Evolutionary conservation across 2,888 invertebrate species (phyloP).

Genomic region (Sicus ferrugineus): DNA sequence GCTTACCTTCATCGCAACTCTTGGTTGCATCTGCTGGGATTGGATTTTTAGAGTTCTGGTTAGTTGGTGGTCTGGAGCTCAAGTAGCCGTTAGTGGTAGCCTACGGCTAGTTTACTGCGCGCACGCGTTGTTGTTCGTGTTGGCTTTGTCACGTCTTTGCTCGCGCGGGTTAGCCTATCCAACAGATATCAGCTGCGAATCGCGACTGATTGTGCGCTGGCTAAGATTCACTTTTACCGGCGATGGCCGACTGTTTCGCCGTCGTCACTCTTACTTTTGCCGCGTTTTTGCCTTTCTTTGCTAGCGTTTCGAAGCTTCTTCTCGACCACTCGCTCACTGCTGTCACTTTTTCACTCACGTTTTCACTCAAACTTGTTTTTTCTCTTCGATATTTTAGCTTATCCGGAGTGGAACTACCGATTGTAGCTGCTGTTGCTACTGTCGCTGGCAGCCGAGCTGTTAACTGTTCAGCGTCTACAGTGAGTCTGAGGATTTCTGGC

Average conservation of each 20-base stretch:
- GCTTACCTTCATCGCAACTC: conserved; percentile 43
- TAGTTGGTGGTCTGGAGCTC: background rate
- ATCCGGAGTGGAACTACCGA: background rate
- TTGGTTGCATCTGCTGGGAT: conserved; percentile 8
- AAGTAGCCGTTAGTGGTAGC: background rate
- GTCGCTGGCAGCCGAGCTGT: conserved; percentile 40
- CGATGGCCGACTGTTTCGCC: conserved; percentile 34
- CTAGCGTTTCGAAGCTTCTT: conserved; percentile 32
- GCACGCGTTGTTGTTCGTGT: background rate
- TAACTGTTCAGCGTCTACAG: conserved; percentile 51
- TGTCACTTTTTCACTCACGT: conserved; percentile 43
- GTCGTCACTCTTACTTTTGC: conserved; percentile 30
- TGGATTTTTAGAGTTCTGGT: background rate
- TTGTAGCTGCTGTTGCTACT: conserved; percentile 1
- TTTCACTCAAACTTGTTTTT: conserved; percentile 29
- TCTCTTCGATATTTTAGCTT: background rate
- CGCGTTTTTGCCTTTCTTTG: conserved; percentile 34
- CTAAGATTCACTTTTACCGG: conserved; percentile 41
- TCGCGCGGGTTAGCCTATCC: background rate
- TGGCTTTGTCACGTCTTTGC: background rate
- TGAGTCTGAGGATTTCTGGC: conserved; percentile 50
- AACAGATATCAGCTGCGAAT: conserved; percentile 16
- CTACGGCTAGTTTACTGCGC: background rate
- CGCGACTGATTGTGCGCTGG: conserved; percentile 32
- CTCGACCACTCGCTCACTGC: conserved; percentile 21